These are phyloP conservation scores for Beroe forskalii DNA, from an alignment of 37 sponge, comb jelly and placozoan species.

Conservation along the genomic window DNA sequence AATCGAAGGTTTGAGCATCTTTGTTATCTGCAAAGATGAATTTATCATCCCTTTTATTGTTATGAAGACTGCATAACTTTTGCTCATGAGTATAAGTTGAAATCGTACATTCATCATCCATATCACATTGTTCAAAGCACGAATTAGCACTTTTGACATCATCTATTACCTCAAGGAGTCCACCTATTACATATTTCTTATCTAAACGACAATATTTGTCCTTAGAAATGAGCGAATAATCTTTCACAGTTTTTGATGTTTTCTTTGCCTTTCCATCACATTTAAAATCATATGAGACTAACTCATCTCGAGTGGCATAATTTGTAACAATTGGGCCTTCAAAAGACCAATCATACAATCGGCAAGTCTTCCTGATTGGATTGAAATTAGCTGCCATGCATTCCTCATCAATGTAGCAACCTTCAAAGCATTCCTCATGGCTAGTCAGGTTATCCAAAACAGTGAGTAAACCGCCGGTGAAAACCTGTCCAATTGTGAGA, in stretches of 20 bases:
- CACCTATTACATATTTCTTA: background rate
- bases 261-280: background rate
- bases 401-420: background rate
- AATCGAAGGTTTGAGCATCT: background rate
- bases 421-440: constrained; percentile 16
- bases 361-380: background rate
- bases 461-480: background rate
- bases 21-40: background rate
- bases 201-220: background rate
- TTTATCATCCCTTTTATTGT: background rate
- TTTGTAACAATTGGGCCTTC: background rate
- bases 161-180: background rate
- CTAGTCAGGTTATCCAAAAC: background rate
- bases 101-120: constrained; percentile 16
- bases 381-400: background rate
- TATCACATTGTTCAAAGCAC: constrained; percentile 6
- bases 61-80: background rate
- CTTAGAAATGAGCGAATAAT: background rate
- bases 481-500: background rate
- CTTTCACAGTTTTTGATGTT: background rate
- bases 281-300: constrained; percentile 32
- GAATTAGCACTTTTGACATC: background rate
- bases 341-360: background rate
- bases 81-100: background rate
- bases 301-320: background rate